phyloP scores from a whole-genome alignment of 2,797 vertebrate species.

The Fringilla coelebs region DNA sequence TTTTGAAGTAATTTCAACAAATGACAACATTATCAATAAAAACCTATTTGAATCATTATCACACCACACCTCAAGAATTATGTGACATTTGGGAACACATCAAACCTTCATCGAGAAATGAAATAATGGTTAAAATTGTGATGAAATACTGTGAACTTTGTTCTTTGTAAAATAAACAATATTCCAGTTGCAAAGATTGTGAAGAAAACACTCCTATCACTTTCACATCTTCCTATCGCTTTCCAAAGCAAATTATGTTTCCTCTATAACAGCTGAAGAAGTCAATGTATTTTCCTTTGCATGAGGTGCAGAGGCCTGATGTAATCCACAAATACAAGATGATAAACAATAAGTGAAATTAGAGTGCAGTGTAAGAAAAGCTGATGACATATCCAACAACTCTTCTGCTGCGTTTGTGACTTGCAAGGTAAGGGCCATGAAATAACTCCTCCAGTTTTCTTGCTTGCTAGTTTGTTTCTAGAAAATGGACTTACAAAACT shows the following conservation, averaged over 20 bases:
- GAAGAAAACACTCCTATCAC: conserved; percentile 18
- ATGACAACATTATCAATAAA: conserved; percentile 30
- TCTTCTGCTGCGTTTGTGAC: not conserved
- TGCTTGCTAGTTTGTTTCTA: not conserved
- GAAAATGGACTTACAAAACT: not conserved
- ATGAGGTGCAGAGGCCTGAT: conserved; percentile 6
- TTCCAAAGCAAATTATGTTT: not conserved
- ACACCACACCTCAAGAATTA: not conserved
- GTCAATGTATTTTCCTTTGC: conserved; percentile 11
- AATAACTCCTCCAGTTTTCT: not conserved
- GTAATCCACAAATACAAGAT: not conserved
- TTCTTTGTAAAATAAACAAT: conserved; percentile 1
- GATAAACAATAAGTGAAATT: not conserved
- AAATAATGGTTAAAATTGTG: not conserved
- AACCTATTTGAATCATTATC: not conserved
- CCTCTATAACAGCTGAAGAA: not conserved
- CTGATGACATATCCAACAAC: not conserved
- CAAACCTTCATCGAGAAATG: not conserved
- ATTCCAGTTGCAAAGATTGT: not conserved
- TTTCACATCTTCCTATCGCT: not conserved
- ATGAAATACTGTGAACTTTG: not conserved
- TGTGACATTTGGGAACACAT: not conserved
- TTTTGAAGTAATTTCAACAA: conserved; percentile 21
- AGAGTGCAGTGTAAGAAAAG: not conserved
- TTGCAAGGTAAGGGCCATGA: not conserved